Percentiles rank a stretch among this genome's conserved stretches.
Conservation (phyloP, 2,113 vertebrate genomes). For the human region DNA sequence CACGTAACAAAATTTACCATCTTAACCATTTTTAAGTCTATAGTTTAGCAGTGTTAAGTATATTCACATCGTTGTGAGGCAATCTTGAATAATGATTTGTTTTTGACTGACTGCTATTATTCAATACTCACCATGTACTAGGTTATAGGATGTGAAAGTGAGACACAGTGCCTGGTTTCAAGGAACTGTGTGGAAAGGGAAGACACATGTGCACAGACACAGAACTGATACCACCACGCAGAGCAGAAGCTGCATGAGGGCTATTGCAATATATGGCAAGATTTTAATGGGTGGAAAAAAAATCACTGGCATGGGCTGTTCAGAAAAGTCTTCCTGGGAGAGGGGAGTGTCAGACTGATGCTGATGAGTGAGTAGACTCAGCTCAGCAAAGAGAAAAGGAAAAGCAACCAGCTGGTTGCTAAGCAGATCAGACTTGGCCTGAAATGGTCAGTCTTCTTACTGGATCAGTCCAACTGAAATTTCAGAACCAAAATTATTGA, state of each 20-base stretch:
- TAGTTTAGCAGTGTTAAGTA: not conserved
- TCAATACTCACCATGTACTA: not conserved
- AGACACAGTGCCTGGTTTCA: not conserved
- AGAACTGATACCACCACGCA: not conserved
- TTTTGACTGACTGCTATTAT: not conserved
- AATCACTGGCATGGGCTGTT: not conserved
- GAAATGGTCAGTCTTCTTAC: not conserved
- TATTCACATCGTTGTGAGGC: not conserved
- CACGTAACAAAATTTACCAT: not conserved
- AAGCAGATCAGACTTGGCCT: not conserved
- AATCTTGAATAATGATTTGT: not conserved
- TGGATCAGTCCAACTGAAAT: not conserved
- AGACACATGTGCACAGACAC: not conserved
- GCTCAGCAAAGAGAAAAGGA: not conserved
- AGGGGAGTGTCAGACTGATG: not conserved
- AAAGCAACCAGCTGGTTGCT: not conserved
- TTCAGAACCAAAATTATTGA: not conserved
- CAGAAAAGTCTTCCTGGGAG: not conserved
- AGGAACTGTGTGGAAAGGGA: not conserved
- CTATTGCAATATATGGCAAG: not conserved
- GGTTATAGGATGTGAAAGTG: not conserved
- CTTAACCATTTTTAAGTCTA: not conserved
- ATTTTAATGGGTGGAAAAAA: not conserved
- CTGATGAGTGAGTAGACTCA: not conserved
- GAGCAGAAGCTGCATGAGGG: not conserved